Evolutionary conservation across 2,888 invertebrate genomes (phyloP).

Genomic region (Agonum fuliginosum): DNA sequence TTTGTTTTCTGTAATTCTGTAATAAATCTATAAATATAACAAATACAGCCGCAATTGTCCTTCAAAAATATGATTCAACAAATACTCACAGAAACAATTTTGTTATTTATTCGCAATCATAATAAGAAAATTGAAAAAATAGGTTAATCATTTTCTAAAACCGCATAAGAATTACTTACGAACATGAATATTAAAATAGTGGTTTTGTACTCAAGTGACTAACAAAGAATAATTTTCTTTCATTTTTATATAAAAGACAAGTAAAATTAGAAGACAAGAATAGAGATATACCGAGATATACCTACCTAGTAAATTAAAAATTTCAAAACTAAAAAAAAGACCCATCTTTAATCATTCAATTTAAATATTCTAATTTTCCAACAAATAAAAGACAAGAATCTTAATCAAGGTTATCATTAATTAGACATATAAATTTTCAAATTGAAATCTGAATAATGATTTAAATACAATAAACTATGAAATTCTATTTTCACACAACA

Average conservation of each 20-base stretch:
- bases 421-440: neutral
- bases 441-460: neutral
- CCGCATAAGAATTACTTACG: neutral
- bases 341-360: too few species aligned
- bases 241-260: neutral
- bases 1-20: neutral
- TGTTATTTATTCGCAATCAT: neutral
- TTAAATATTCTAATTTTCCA: too few species aligned
- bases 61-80: slow-evolving; percentile 38
- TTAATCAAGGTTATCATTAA: neutral
- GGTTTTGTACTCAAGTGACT: neutral
- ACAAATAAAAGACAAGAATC: too few species aligned
- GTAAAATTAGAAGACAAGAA: too few species aligned
- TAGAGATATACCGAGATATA: too few species aligned
- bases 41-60: slow-evolving; percentile 37
- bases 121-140: slow-evolving; percentile 11
- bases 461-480: slow-evolving; percentile 28
- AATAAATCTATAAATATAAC: slow-evolving; percentile 33
- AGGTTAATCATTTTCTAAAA: neutral
- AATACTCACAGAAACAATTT: slow-evolving; percentile 29
- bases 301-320: too few species aligned
- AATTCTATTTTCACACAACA: neutral
- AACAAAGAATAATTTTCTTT: neutral
- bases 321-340: too few species aligned
- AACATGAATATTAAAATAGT: neutral